phyloP scores from a whole-genome alignment of 2,113 vertebrate genomes.

The Alethe castanea region DNA sequence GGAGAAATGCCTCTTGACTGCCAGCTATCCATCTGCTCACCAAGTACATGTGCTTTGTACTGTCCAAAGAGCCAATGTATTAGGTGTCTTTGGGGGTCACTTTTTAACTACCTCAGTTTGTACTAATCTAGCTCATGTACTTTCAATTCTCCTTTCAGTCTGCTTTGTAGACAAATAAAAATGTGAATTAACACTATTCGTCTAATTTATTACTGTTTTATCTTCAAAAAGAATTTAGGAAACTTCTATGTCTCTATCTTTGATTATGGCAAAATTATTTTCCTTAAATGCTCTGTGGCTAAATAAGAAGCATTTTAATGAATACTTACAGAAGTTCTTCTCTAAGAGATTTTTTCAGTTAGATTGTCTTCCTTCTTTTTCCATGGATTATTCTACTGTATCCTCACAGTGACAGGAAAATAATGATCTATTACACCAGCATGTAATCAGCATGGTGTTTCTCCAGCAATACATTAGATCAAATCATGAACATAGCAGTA shows the following conservation, averaged over 20 bases:
- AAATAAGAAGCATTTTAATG: slow-evolving; percentile 14
- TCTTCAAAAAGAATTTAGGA: background rate
- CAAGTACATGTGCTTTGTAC: background rate
- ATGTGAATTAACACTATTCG: background rate
- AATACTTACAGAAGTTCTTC: slow-evolving; percentile 7
- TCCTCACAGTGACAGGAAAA: slow-evolving; percentile 40
- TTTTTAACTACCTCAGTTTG: background rate
- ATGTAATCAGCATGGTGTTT: slow-evolving; percentile 52
- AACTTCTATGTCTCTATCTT: background rate
- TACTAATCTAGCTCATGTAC: background rate
- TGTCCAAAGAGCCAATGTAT: background rate
- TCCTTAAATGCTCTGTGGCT: background rate
- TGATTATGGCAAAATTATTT: background rate
- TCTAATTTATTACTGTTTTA: background rate
- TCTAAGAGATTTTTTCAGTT: background rate
- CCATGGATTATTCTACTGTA: slow-evolving; percentile 45
- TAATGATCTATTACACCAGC: slow-evolving; percentile 53
- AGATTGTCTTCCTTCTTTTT: slow-evolving; percentile 26
- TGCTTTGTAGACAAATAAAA: background rate
- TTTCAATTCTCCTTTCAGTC: background rate
- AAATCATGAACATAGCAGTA: slow-evolving; percentile 28
- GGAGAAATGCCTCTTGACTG: background rate
- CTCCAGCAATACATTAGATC: slow-evolving; percentile 50
- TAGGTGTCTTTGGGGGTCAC: background rate
- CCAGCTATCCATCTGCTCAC: background rate